Evolutionary conservation across 2,888 invertebrate species (phyloP).

Genomic region (Pollenia labialis): DNA sequence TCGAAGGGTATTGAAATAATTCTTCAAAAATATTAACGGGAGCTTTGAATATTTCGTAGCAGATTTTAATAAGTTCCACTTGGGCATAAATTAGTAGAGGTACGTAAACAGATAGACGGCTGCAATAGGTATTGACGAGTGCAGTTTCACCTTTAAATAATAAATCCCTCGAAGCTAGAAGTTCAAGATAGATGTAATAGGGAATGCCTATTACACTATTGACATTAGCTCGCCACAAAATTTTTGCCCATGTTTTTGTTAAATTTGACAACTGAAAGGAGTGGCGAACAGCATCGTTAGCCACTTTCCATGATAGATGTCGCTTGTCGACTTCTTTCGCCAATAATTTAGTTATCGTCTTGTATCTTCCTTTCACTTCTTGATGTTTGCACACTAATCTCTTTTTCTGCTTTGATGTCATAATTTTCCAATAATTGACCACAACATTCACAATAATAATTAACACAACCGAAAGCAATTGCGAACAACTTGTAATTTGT

Average conservation of each 20-base stretch:
- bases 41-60: conserved; percentile 81
- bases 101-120: conserved; percentile 79
- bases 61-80: conserved; percentile 80
- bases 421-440: conserved; percentile 86
- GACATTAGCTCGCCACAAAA: conserved; percentile 81
- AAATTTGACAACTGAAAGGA: conserved; percentile 84
- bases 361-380: conserved; percentile 74
- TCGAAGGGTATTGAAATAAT: conserved; percentile 80
- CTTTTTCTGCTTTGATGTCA: conserved; percentile 72
- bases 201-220: conserved; percentile 79
- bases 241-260: conserved; percentile 79
- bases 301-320: conserved; percentile 82
- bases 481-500: conserved; percentile 79
- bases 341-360: conserved; percentile 79
- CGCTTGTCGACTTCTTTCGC: conserved; percentile 81
- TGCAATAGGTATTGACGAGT: conserved; percentile 78
- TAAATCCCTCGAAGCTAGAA: conserved; percentile 80
- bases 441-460: conserved; percentile 88
- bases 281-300: conserved; percentile 82
- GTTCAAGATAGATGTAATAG: conserved; percentile 79
- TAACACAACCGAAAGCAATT: conserved; percentile 86
- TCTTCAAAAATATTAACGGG: conserved; percentile 83
- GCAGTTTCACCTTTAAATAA: conserved; percentile 80
- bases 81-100: conserved; percentile 81
- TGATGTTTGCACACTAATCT: conserved; percentile 74